Base-by-base conservation (phyloP, 2,888 invertebrate species). In the Philhelius pedissequus region DNA sequence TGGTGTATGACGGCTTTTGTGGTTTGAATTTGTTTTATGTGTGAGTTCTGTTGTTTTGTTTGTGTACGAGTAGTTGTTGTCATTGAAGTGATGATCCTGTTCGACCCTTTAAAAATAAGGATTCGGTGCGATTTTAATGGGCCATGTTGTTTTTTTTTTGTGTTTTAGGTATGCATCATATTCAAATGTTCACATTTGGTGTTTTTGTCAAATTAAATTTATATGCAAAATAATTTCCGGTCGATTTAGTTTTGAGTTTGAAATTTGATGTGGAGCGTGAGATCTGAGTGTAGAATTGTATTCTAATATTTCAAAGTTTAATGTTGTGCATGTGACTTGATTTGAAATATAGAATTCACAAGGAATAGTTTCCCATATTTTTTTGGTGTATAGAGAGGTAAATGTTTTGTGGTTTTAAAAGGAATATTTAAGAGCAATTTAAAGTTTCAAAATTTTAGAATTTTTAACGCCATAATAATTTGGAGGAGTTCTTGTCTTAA, bases 221-320 rank as follows among this genome's bases (percentile, higher is more conserved):
- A 84, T 84, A 76, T 66, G 80, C 66, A 62, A 84, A 80, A 80
- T 84, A 75, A 76, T 80, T 80, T 84, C 84, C 84, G 75, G 80
- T 84, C 84, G 84, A 84, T 84, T 84, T 76, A 71, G 30, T 79
- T 80, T 40, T 25, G 48, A n/a, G 62, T 50, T 62, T 38, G 25
- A 15, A 43, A 62, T 13, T 52, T 66, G 18, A 13, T 25, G 60
- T 58, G n/a, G 11, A 43, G 54, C 66, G 71, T 58, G 9, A 43
- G 27, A 54, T 71, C 71, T 54, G 62, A 54, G 70, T 52, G 11
- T 27, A 54, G 48, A 52, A 13, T 69, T 54, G 8, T 9, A 54
- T 54, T 32, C 3, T 11, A 30, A 30, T 30, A 3, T 56, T 48
- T 22, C 1, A 22, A 3, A n/a, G 22, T 48, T 48, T 0, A 48